Conservation (phyloP, 2,113 vertebrate species). For the Corythornis vintsioides region DNA sequence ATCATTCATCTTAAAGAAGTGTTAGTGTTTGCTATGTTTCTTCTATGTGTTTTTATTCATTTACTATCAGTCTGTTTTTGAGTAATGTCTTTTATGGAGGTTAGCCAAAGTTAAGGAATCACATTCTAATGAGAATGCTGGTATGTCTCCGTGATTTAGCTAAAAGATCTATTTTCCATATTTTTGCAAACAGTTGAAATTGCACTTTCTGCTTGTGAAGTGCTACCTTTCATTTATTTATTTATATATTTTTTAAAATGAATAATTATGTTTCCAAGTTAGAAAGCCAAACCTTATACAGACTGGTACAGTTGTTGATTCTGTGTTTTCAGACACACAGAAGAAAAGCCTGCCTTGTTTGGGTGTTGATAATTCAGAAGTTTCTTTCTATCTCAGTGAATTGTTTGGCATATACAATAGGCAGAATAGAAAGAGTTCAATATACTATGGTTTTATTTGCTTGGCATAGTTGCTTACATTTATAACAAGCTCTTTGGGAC, state of each 20-base stretch:
- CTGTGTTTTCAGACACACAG: background rate
- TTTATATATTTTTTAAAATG: background rate
- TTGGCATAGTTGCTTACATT: background rate
- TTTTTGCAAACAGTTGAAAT: background rate
- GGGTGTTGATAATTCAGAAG: background rate
- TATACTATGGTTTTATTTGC: slow-evolving; percentile 8
- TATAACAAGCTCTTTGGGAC: background rate
- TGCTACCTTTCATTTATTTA: background rate
- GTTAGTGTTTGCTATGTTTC: background rate
- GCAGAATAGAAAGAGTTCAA: slow-evolving; percentile 14
- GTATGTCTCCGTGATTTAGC: background rate
- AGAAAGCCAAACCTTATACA: background rate
- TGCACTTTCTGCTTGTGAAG: background rate
- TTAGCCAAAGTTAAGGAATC: background rate
- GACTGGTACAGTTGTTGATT: background rate
- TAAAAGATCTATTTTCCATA: background rate
- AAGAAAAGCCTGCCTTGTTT: background rate
- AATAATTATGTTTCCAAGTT: background rate
- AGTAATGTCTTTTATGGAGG: background rate
- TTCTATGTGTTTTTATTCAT: background rate
- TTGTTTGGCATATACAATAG: background rate
- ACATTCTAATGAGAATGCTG: background rate
- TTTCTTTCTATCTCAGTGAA: background rate
- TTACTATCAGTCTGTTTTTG: background rate
- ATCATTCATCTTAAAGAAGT: background rate